These are phyloP conservation scores for Plecotus auritus DNA, from an alignment of 2,113 vertebrate species.

Conservation along the genomic window DNA sequence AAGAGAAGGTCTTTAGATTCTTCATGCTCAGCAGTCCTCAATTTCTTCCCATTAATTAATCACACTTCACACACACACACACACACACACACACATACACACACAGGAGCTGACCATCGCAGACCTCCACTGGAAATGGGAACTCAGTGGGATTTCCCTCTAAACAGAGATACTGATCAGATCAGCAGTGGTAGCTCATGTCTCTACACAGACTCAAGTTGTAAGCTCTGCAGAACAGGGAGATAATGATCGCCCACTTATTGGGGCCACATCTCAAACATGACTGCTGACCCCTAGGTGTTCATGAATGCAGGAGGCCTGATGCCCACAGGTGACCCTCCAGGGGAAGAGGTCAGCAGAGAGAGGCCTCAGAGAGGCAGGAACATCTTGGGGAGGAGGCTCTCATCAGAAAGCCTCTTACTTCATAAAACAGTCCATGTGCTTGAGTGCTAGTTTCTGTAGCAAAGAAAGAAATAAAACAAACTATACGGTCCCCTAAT, in stretches of 20 bases:
- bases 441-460: background rate
- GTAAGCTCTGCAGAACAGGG: slow-evolving; percentile 42
- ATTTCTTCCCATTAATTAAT: slow-evolving; percentile 52
- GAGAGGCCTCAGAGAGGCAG: background rate
- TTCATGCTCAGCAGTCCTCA: background rate
- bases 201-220: slow-evolving; percentile 58
- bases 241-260: slow-evolving; percentile 29
- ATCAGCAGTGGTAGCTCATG: slow-evolving; percentile 61
- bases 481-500: background rate
- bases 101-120: background rate
- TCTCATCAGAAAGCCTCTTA: background rate
- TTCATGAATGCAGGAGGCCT: background rate
- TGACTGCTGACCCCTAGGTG: background rate
- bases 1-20: background rate
- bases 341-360: background rate
- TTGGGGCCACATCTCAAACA: slow-evolving; percentile 17
- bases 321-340: background rate
- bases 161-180: slow-evolving; percentile 76
- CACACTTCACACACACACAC: background rate
- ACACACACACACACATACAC: background rate
- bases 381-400: background rate
- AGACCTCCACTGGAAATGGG: slow-evolving; percentile 54
- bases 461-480: background rate
- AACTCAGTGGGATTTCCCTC: slow-evolving; percentile 68
- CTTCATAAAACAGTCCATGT: background rate